Percentiles rank a stretch among this genome's conserved stretches.
Conservation (phyloP, 2,888 invertebrate species). For the Drosophila mercatorum region DNA sequence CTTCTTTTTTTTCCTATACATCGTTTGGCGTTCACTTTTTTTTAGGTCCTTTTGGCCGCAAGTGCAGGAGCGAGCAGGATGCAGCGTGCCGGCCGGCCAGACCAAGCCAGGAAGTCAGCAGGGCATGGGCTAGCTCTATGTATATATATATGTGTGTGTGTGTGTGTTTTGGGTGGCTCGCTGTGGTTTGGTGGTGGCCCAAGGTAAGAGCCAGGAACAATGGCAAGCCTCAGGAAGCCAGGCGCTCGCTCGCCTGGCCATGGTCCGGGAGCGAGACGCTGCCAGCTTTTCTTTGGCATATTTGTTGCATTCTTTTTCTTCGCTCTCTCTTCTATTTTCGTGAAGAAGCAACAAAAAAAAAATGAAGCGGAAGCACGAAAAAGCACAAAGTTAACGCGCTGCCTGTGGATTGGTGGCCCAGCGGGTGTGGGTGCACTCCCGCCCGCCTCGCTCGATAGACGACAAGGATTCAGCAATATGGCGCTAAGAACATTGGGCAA, state of each 20-base stretch:
- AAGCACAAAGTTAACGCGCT: slow-evolving; percentile 70
- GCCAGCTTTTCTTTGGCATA: slow-evolving; percentile 52
- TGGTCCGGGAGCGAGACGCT: slow-evolving; percentile 50
- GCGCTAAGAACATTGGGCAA: slow-evolving; percentile 76
- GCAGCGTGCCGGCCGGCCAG: slow-evolving; percentile 35
- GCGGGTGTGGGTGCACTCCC: slow-evolving; percentile 6
- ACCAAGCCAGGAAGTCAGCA: slow-evolving; percentile 12
- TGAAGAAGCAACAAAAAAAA: slow-evolving; percentile 58
- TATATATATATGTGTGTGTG: neutral
- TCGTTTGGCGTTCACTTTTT: slow-evolving; percentile 33
- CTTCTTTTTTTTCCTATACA: slow-evolving; percentile 43
- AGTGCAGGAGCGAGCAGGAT: slow-evolving; percentile 41
- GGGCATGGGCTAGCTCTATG: slow-evolving; percentile 5
- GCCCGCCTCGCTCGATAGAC: slow-evolving; percentile 21
- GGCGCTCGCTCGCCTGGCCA: slow-evolving; percentile 1
- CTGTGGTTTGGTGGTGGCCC: slow-evolving; percentile 32
- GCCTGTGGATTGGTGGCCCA: slow-evolving; percentile 15
- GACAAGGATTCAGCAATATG: slow-evolving; percentile 66
- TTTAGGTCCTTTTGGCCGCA: slow-evolving; percentile 23
- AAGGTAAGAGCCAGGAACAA: slow-evolving; percentile 62
- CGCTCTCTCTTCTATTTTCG: slow-evolving; percentile 23
- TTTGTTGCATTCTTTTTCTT: slow-evolving; percentile 56
- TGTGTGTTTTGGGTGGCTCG: slow-evolving; percentile 5
- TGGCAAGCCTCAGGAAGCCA: slow-evolving; percentile 38
- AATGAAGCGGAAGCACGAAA: slow-evolving; percentile 77